phyloP scores from a whole-genome alignment of 2,888 invertebrate genomes.

The Ormia ochracea region DNA sequence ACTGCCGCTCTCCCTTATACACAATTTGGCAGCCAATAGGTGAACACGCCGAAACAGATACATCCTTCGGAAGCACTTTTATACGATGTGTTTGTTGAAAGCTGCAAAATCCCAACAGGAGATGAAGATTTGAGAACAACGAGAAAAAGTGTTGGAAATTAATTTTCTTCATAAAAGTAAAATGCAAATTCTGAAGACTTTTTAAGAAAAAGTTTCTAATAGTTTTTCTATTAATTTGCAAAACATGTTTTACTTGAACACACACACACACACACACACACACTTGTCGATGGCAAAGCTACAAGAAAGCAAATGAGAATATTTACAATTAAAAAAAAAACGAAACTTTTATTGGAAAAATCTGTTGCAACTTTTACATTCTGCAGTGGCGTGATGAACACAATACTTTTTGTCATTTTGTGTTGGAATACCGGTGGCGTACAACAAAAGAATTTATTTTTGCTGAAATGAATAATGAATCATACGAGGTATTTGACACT shows the following conservation, averaged over 20 bases:
- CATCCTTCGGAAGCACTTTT: background rate
- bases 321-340: no score
- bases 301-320: no score
- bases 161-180: slow-evolving; percentile 47
- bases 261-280: no score
- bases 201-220: slow-evolving; percentile 31
- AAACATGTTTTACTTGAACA: background rate
- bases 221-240: slow-evolving; percentile 5
- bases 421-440: no score
- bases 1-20: background rate
- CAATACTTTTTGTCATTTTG: no score
- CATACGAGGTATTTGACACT: no score
- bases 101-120: background rate
- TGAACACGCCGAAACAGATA: slow-evolving; percentile 1
- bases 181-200: slow-evolving; percentile 50
- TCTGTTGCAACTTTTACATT: background rate
- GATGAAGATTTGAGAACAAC: background rate
- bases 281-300: no score
- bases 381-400: no score
- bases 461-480: no score
- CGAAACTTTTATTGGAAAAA: no score
- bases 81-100: background rate
- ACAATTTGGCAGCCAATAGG: background rate
- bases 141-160: slow-evolving; percentile 36
- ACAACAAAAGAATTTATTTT: no score